Base-by-base conservation (phyloP, 2,797 vertebrate genomes). In the Rhadinocentrus ornatus region DNA sequence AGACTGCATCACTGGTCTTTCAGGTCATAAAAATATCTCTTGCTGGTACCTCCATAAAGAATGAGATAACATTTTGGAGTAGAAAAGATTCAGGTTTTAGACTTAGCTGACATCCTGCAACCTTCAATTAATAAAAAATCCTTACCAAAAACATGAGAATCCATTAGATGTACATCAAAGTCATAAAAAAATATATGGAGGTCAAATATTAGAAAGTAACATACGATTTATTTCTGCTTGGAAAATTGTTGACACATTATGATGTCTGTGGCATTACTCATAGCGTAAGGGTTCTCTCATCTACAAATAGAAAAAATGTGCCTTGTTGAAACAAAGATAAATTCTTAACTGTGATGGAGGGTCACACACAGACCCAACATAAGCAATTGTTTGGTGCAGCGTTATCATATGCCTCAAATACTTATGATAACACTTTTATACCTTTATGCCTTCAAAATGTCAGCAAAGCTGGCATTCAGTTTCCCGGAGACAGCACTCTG, bases 371-470 rank as follows among this genome's bases (percentile, higher is more conserved):
- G 26, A n/a, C 12, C 24, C 12, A 62, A 76, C 39, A 39, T 4
- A 9, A 27, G 15, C 46, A 34, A 32, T 39, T 69, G 31, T 70
- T 54, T 67, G 65, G 48, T 54, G 48, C 56, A 60, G 48, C 11
- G 0, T 82, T 80, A 77, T 78, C 63, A 54, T 24, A 71, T 4
- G 11, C 46, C 46, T 78, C 50, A 54, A n/a, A 69, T 77, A 82
- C 76, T 65, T 34, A 68, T 9, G 20, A 78, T 68, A 71, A 84
- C 69, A 71, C 76, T 71, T 83, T 31, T 52, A 41, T 61, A 57
- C 60, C 59, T 70, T 22, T 6, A 8, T 60, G 37, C 39, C 22
- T 66, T 75, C 39, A 70, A 83, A 88, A 86, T 87, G 82, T 85
- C 82, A 86, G 50, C 24, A 26, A 54, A 69, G 69, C 66, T 55